Percentiles rank a stretch among this genome's conserved stretches.
phyloP scores from a whole-genome alignment of 2,113 vertebrate species.

The Takifugu flavidus region DNA sequence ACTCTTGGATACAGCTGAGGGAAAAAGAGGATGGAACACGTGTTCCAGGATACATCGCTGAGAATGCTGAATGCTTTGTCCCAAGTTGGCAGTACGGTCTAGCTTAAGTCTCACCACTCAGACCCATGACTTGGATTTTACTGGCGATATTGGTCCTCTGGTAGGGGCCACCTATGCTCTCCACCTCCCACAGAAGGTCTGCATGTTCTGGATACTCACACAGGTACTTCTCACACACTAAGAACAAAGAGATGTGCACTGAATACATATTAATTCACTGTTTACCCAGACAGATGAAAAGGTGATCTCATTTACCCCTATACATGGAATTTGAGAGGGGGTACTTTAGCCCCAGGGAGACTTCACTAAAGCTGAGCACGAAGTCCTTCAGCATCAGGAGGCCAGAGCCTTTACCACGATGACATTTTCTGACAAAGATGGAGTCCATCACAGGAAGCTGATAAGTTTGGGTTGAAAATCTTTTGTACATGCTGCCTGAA shows the following conservation, averaged over 20 bases:
- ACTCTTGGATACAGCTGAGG: constrained; percentile 32
- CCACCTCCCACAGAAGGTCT: constrained; percentile 83
- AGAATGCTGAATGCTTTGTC: not conserved
- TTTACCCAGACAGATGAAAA: not conserved
- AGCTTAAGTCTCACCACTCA: constrained; percentile 63
- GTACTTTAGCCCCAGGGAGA: constrained; percentile 78
- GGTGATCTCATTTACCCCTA: constrained; percentile 69
- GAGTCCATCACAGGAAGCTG: constrained; percentile 85
- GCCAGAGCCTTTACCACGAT: constrained; percentile 74
- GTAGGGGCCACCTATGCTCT: constrained; percentile 76
- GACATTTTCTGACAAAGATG: constrained; percentile 81
- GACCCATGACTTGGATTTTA: constrained; percentile 63
- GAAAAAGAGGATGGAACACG: constrained; percentile 13
- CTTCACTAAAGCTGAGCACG: constrained; percentile 79
- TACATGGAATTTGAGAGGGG: constrained; percentile 78
- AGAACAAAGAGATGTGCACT: constrained; percentile 2
- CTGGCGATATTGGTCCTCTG: constrained; percentile 75
- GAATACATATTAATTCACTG: not conserved
- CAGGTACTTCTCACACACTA: constrained; percentile 85
- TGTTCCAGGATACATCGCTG: not conserved
- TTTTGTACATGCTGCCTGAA: constrained; percentile 74
- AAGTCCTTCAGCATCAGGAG: constrained; percentile 86
- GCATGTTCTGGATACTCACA: constrained; percentile 77
- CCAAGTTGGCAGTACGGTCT: too few species aligned
- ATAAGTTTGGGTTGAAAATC: constrained; percentile 64